Conservation (phyloP, 2,113 vertebrate species). For the Lampris megalopsis region DNA sequence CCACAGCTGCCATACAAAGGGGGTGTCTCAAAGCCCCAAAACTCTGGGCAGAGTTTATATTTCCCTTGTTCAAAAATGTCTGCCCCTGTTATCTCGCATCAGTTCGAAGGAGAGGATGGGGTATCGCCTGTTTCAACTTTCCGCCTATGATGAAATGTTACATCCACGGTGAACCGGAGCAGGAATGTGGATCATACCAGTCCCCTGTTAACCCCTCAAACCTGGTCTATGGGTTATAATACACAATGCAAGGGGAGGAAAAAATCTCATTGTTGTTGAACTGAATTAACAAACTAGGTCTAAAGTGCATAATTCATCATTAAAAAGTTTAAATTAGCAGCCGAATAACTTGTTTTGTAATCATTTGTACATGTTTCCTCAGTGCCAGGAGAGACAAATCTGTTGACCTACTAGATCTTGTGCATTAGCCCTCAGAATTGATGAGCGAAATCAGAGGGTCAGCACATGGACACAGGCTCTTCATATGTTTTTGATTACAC, state of each 20-base stretch:
- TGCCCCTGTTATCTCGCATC: conserved; percentile 66
- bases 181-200: conserved; percentile 60
- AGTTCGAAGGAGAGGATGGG: conserved; percentile 52
- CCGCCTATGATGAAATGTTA: conserved; percentile 64
- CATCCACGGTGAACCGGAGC: conserved; percentile 47
- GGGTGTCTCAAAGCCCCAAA: conserved; percentile 40
- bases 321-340: conserved; percentile 45
- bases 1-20: conserved; percentile 54
- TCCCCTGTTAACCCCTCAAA: conserved; percentile 50
- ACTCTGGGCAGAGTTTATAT: conserved; percentile 69
- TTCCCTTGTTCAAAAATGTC: conserved; percentile 70
- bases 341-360: conserved; percentile 55
- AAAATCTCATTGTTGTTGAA: conserved; percentile 19
- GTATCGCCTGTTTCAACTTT: conserved; percentile 58
- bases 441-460: conserved; percentile 83
- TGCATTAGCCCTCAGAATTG: conserved; percentile 77
- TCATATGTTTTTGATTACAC: conserved; percentile 85
- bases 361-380: conserved; percentile 62
- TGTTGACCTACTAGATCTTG: conserved; percentile 72
- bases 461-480: conserved; percentile 70
- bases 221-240: conserved; percentile 48
- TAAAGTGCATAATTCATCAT: conserved; percentile 43
- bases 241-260: conserved; percentile 18
- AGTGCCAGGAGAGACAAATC: conserved; percentile 60
- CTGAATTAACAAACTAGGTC: too few relatives aligned